A percentile compares a stretch with the other conserved stretches of the same genome.
Evolutionary conservation across 1,140 invertebrate species (phyloP).

Genomic region (Conus betulinus): DNA sequence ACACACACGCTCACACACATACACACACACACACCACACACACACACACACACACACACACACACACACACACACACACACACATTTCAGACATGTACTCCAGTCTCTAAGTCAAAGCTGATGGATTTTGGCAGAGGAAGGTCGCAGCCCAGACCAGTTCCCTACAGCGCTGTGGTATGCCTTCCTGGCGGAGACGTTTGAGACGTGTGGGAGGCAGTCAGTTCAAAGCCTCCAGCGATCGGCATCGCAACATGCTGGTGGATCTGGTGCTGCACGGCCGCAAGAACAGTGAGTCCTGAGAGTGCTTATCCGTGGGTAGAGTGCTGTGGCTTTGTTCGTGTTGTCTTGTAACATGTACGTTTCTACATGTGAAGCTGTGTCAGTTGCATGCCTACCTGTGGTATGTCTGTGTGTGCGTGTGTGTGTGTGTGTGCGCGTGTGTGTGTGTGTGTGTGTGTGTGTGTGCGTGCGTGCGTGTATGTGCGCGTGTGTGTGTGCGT

Average conservation of each 20-base stretch:
- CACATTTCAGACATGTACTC: too few species aligned
- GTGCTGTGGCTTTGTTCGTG: too few species aligned
- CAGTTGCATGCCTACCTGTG: too few species aligned
- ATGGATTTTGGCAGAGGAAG: not conserved
- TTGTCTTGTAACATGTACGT: too few species aligned
- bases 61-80: too few species aligned
- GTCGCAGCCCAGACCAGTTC: not conserved
- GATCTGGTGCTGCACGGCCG: constrained; percentile 28
- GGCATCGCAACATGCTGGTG: constrained; percentile 20
- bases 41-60: too few species aligned
- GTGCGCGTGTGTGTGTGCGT: not conserved
- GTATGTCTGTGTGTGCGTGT: not conserved
- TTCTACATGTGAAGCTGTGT: too few species aligned
- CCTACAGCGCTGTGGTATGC: constrained; percentile 23
- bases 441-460: not conserved
- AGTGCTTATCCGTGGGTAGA: too few species aligned
- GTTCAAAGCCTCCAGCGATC: constrained; percentile 1
- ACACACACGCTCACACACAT: too few species aligned
- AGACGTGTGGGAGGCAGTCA: constrained; percentile 19
- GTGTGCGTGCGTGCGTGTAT: not conserved
- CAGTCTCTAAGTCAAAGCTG: too few species aligned
- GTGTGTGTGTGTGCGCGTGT: not conserved
- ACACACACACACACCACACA: too few species aligned
- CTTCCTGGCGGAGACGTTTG: constrained; percentile 38
- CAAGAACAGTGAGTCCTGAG: not conserved